Evolutionary conservation across 2,888 invertebrate genomes (phyloP).

Genomic region (Noctua fimbriata): DNA sequence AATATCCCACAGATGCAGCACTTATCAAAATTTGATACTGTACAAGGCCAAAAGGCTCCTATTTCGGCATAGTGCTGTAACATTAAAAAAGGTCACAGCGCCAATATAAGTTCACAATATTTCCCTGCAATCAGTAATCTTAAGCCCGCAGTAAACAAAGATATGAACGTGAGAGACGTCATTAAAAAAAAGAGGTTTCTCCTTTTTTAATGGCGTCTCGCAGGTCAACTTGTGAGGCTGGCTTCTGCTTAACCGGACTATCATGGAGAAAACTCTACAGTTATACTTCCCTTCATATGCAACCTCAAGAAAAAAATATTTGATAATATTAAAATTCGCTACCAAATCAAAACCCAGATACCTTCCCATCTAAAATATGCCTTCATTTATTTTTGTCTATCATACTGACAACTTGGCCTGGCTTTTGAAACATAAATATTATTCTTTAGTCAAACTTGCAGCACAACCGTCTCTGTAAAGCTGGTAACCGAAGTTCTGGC

Average conservation of each 20-base stretch:
- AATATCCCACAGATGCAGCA: background rate
- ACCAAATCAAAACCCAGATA: background rate
- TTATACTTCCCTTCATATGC: background rate
- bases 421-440: conserved; percentile 42
- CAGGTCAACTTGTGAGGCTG: no score
- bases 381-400: background rate
- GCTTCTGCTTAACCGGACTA: no score
- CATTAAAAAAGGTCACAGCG: no score
- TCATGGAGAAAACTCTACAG: background rate
- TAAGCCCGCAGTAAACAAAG: background rate
- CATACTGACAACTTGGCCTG: conserved; percentile 7
- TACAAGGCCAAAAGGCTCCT: no score
- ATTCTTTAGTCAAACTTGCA: conserved; percentile 38
- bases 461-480: conserved; percentile 15
- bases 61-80: no score
- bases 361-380: background rate
- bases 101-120: background rate
- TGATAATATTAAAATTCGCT: background rate
- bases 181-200: no score
- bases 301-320: background rate
- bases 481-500: background rate
- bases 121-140: background rate
- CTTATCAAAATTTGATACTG: background rate
- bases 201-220: no score
- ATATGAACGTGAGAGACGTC: no score